A percentile compares a stretch with the other conserved stretches of the same genome.
These are phyloP conservation scores for Pelagia noctiluca DNA, from an alignment of 30 jellyfish, hydroid and myxozoan genomes.

Conservation along the genomic window DNA sequence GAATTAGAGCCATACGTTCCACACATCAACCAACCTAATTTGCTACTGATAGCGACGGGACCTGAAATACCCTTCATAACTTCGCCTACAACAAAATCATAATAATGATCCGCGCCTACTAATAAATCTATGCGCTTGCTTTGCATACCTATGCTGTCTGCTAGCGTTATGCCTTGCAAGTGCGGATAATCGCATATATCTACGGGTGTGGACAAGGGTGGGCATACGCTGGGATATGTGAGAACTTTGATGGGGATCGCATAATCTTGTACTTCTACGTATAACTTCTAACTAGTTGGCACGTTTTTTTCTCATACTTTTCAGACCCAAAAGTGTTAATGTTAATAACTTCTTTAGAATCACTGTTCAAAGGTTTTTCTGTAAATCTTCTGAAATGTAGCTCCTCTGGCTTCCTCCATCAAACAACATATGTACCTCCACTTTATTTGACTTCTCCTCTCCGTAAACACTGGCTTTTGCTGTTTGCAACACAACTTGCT, in stretches of 20 bases:
- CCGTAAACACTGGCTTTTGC: background rate
- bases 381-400: background rate
- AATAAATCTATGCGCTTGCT: conserved; percentile 22
- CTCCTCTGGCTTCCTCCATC: background rate
- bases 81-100: conserved; percentile 30
- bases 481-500: too few species aligned
- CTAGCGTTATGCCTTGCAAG: background rate
- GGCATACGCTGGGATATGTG: background rate
- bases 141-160: background rate
- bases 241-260: background rate
- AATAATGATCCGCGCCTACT: conserved; percentile 57
- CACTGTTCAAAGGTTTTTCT: background rate
- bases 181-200: background rate
- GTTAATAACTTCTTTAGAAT: background rate
- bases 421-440: background rate
- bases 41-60: conserved; percentile 66
- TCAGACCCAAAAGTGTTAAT: conserved; percentile 7
- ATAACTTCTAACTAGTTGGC: background rate
- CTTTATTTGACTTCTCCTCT: background rate
- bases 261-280: background rate
- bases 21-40: conserved; percentile 67
- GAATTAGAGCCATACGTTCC: conserved; percentile 9
- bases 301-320: background rate
- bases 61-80: conserved; percentile 49
- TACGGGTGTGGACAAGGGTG: background rate